Percentiles rank a stretch among this genome's conserved stretches.
Conservation (phyloP, 2,797 vertebrate species). For the Percopsis omiscomaycus region DNA sequence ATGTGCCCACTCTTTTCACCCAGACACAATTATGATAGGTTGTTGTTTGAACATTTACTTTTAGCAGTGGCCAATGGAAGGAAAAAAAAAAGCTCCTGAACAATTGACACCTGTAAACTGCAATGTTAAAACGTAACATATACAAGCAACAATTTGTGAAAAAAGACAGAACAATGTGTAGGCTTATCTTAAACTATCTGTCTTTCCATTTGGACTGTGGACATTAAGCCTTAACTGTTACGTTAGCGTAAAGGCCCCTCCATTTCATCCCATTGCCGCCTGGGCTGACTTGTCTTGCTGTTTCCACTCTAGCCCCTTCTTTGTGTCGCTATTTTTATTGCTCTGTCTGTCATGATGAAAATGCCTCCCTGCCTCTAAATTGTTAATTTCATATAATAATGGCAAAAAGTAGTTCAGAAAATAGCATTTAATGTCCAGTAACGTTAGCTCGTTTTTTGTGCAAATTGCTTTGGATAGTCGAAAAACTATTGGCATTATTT, state of each 20-base stretch:
- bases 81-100: no score
- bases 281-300: slow-evolving; percentile 24
- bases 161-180: slow-evolving; percentile 1
- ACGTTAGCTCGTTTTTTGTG: no score
- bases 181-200: neutral
- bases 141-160: neutral
- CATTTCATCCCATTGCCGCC: slow-evolving; percentile 30
- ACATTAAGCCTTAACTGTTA: slow-evolving; percentile 51
- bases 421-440: no score
- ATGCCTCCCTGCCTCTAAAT: slow-evolving; percentile 3
- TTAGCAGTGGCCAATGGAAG: no score
- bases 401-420: no score
- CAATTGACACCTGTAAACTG: no score
- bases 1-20: no score
- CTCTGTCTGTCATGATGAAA: slow-evolving; percentile 10
- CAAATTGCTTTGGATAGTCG: no score
- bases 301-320: slow-evolving; percentile 42
- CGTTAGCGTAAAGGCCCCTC: slow-evolving; percentile 47
- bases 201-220: slow-evolving; percentile 11
- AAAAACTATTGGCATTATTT: no score
- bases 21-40: no score
- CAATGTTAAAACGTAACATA: neutral
- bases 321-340: slow-evolving; percentile 63
- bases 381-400: no score
- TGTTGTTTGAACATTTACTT: no score